Percentiles rank a stretch among this genome's conserved stretches.
Evolutionary conservation across 2,113 vertebrate species (phyloP).

Genomic region (Prochilodus magdalenae): DNA sequence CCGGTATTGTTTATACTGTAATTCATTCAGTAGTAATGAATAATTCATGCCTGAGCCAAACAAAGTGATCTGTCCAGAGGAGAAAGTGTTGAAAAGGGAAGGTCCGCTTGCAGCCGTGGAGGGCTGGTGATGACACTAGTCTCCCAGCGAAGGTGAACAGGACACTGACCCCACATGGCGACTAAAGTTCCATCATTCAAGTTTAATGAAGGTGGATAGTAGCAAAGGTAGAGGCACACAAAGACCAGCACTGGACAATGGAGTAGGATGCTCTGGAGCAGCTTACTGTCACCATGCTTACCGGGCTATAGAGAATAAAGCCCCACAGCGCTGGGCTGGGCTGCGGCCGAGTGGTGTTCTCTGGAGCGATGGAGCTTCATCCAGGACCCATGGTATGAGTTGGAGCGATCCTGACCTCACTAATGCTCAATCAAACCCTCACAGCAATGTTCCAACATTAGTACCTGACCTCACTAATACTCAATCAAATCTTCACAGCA

Average conservation of each 20-base stretch:
- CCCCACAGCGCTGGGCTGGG: too few relatives aligned
- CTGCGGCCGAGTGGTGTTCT: too few relatives aligned
- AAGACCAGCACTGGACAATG: background rate
- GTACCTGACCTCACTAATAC: too few relatives aligned
- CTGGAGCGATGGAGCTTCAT: too few relatives aligned
- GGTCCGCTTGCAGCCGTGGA: conserved; percentile 19
- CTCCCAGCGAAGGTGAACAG: conserved; percentile 18
- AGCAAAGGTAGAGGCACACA: background rate
- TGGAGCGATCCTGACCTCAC: too few relatives aligned
- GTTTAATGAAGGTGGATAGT: conserved; percentile 53
- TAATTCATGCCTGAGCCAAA: conserved; percentile 48
- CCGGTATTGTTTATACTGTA: conserved; percentile 6
- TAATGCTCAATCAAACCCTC: too few relatives aligned
- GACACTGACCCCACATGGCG: conserved; percentile 37
- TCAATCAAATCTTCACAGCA: too few relatives aligned
- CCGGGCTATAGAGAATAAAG: too few relatives aligned
- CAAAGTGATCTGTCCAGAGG: conserved; percentile 20
- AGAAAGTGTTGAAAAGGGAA: conserved; percentile 54
- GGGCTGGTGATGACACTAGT: conserved; percentile 24
- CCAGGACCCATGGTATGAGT: too few relatives aligned
- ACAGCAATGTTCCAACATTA: too few relatives aligned
- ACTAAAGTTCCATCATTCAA: conserved; percentile 54
- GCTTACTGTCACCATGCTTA: too few relatives aligned
- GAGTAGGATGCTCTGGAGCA: too few relatives aligned
- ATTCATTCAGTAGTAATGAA: conserved; percentile 40